Percentiles rank a stretch among this genome's conserved stretches.
Evolutionary conservation across 64 coral and sea anemone species (phyloP).

Genomic region (Acropora yongei): DNA sequence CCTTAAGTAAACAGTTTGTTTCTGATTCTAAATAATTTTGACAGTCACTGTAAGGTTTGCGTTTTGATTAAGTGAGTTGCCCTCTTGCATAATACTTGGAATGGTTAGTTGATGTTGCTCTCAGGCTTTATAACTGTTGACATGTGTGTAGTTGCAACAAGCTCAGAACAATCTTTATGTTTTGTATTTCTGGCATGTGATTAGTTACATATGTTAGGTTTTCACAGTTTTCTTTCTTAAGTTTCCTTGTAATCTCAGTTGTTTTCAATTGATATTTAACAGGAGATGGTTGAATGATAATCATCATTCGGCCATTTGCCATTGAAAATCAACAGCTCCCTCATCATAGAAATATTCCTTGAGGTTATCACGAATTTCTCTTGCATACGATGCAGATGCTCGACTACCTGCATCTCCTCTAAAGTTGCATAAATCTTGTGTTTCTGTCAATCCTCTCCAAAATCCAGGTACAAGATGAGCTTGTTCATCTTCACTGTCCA

Average conservation of each 20-base stretch:
- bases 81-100: conserved; percentile 58
- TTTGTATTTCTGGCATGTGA: conserved; percentile 56
- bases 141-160: conserved; percentile 62
- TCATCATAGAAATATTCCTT: conserved; percentile 59
- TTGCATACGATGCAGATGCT: conserved; percentile 46
- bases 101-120: conserved; percentile 49
- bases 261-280: conserved; percentile 34
- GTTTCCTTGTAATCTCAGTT: conserved; percentile 34
- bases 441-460: conserved; percentile 26
- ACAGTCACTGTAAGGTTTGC: conserved; percentile 56
- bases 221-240: conserved; percentile 56
- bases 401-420: conserved; percentile 29
- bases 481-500: conserved; percentile 59
- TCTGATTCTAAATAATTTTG: conserved; percentile 46
- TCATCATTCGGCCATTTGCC: conserved; percentile 17
- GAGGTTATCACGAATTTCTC: conserved; percentile 53
- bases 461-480: conserved; percentile 34
- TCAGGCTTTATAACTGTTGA: conserved; percentile 38
- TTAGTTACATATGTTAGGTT: conserved; percentile 45
- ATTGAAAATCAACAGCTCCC: conserved; percentile 56
- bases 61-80: conserved; percentile 34
- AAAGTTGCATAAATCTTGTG: conserved; percentile 39
- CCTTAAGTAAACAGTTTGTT: conserved; percentile 54
- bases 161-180: conserved; percentile 57
- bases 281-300: conserved; percentile 54